A percentile compares a stretch with the other conserved stretches of the same genome.
phyloP scores from a whole-genome alignment of 2,888 invertebrate genomes.

The Chaetoderma sp. region DNA sequence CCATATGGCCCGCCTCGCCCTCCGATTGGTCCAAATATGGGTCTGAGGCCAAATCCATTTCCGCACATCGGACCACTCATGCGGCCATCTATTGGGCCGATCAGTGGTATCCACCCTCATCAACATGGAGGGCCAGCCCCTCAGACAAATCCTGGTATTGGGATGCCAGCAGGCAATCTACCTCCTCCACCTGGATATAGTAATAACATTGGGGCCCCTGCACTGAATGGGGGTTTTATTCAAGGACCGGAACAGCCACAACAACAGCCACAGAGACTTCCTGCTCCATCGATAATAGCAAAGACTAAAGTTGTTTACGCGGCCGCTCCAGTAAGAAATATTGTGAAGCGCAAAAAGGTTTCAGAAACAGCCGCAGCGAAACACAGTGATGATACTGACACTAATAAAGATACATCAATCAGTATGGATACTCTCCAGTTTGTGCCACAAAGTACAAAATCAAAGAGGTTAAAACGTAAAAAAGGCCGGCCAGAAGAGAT shows the following conservation, averaged over 20 bases:
- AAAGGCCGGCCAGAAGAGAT: not conserved
- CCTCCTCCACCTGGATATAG: conserved; percentile 4
- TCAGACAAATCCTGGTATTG: not conserved
- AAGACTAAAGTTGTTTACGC: conserved; percentile 2
- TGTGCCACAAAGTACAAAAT: too few relatives aligned
- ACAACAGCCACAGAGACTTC: too few relatives aligned
- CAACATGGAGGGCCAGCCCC: not conserved
- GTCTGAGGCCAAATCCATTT: conserved; percentile 37
- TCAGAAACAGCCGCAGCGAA: not conserved
- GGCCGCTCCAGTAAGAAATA: not conserved
- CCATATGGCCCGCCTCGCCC: conserved; percentile 52
- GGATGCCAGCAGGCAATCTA: not conserved
- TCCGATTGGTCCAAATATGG: conserved; percentile 64
- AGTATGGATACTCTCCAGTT: too few relatives aligned
- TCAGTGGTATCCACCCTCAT: too few relatives aligned
- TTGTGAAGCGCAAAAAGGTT: not conserved
- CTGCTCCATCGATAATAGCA: not conserved
- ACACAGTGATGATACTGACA: not conserved
- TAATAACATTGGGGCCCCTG: too few relatives aligned
- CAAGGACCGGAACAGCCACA: not conserved
- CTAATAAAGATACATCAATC: not conserved
- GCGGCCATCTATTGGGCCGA: too few relatives aligned
- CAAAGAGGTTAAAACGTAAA: too few relatives aligned
- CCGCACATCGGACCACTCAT: not conserved
- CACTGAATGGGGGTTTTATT: too few relatives aligned